phyloP scores from a whole-genome alignment of 2,797 vertebrate species.

The Miichthys miiuy region DNA sequence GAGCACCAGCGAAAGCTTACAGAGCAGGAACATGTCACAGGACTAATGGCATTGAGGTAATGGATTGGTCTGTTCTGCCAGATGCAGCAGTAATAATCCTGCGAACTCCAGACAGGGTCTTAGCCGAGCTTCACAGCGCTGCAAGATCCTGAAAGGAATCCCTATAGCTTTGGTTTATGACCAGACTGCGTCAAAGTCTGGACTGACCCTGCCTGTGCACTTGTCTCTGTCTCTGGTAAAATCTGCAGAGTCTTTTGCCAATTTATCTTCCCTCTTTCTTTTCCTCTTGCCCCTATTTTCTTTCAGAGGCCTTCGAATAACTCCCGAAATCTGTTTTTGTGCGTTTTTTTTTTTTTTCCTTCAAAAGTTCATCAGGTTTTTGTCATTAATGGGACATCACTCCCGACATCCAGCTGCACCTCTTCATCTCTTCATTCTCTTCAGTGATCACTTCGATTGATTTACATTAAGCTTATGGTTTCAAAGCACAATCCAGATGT shows the following conservation, averaged over 20 bases:
- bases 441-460: conserved; percentile 67
- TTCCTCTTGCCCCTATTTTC: conserved; percentile 46
- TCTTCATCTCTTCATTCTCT: conserved; percentile 58
- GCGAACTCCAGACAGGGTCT: conserved; percentile 67
- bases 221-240: conserved; percentile 81
- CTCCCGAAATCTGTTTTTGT: conserved; percentile 55
- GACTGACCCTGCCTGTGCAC: conserved; percentile 73
- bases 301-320: conserved; percentile 44
- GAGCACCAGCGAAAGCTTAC: conserved; percentile 30
- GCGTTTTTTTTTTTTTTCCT: background rate
- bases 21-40: conserved; percentile 72
- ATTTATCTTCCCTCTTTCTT: conserved; percentile 74
- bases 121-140: conserved; percentile 69
- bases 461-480: conserved; percentile 71
- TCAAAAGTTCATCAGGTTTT: conserved; percentile 46
- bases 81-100: conserved; percentile 76
- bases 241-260: conserved; percentile 73
- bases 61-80: conserved; percentile 76
- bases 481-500: conserved; percentile 77
- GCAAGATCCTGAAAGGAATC: conserved; percentile 69
- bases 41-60: conserved; percentile 77
- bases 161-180: conserved; percentile 76
- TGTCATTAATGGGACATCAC: conserved; percentile 54
- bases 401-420: conserved; percentile 48
- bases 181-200: conserved; percentile 73